phyloP scores from a whole-genome alignment of 2,888 invertebrate genomes.

The Gymnocheta viridis region DNA sequence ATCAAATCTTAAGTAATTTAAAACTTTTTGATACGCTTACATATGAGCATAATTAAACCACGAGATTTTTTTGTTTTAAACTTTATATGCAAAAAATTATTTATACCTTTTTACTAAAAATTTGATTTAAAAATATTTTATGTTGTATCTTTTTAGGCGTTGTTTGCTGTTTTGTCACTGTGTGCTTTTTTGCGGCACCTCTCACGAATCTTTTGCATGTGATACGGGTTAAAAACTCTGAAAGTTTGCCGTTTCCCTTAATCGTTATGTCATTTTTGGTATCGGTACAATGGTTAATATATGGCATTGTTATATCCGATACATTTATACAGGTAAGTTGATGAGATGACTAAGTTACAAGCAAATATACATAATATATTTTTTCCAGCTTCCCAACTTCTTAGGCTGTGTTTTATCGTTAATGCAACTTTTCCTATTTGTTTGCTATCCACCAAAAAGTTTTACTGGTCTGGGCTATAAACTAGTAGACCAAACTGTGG shows the following conservation, averaged over 20 bases:
- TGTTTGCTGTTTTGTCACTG: conserved; percentile 88
- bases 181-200: conserved; percentile 92
- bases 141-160: conserved; percentile 83
- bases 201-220: conserved; percentile 91
- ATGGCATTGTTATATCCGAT: conserved; percentile 91
- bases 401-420: conserved; percentile 89
- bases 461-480: conserved; percentile 81
- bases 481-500: conserved; percentile 77
- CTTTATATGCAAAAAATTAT: too few species aligned
- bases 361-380: neutral
- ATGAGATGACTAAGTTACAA: neutral
- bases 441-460: conserved; percentile 85
- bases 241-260: conserved; percentile 93
- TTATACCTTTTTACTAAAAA: neutral
- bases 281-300: conserved; percentile 91
- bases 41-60: too few species aligned
- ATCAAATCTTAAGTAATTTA: too few species aligned
- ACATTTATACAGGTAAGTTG: conserved; percentile 88
- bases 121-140: neutral
- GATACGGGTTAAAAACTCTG: conserved; percentile 89
- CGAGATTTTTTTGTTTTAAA: too few species aligned
- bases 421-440: conserved; percentile 87
- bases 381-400: conserved; percentile 88
- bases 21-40: too few species aligned
- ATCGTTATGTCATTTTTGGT: conserved; percentile 92